Base-by-base conservation (phyloP, 2,113 vertebrate genomes). In the Hyla sarda region DNA sequence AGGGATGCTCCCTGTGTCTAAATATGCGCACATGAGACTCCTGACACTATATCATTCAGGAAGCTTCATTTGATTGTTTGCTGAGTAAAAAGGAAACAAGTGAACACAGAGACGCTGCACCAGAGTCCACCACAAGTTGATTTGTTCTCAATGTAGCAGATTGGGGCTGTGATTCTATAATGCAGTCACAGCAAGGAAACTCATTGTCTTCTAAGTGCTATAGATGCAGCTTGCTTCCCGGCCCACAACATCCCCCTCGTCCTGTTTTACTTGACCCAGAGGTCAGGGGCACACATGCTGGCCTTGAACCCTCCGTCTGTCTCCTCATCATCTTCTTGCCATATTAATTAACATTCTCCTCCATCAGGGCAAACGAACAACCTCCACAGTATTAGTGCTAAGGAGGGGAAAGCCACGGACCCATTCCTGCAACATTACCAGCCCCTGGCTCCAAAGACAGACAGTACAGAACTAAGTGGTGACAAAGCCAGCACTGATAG, bases 331-430 rank as follows among this genome's bases (percentile, higher is more conserved):
- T 87, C 90, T 90, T 82, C 87, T 88, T 91, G 91, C 93, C 92
- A 89, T 91, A 92, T 94, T 94, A 93, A 95, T 94, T 93, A 92
- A 91, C 88, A 89, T 91, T 91, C 89, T 88, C 86, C 90, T 92
- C 90, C 89, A 90, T 89, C 90, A 89, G 88, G 83, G 91, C 89
- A 91, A 90, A 89, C 89, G 93, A 91, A 91, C 92, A 93, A 90
- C 90, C 90, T 89, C 52, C 54, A 82, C 90, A 92, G 91, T 93
- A 93, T 95, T 93, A 94, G 90, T 48, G 90, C 92, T 93, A 93
- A 93, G 94, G 93, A 93, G 92, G 92, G 92, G 92, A 90, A 93
- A 81, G 91, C 89, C 89, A 92, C 89, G 50, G 87, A 48, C 87
- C 89, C 82, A 82, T 89, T 76, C 90, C 85, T 88, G 91, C 88